phyloP scores from a whole-genome alignment of 2,113 vertebrate species.

The Turdus rufiventris region DNA sequence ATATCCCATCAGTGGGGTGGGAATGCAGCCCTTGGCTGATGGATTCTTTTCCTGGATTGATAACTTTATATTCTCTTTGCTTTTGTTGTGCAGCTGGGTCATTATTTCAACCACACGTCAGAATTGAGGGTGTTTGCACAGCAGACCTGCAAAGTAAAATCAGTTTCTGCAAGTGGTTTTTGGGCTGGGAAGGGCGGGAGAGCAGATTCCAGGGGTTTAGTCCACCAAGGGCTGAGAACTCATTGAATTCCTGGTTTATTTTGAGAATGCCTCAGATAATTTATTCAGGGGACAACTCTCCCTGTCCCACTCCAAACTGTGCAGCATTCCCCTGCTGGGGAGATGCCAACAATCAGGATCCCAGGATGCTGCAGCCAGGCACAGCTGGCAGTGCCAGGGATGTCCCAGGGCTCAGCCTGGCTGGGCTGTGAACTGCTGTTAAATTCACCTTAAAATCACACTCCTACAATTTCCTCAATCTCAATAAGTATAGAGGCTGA shows the following conservation, averaged over 20 bases:
- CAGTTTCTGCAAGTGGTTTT: neutral
- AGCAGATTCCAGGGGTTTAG: neutral
- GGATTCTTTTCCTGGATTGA: neutral
- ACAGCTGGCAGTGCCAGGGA: rapidly evolving
- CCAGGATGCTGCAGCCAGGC: rapidly evolving
- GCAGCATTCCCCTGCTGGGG: neutral
- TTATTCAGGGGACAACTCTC: neutral
- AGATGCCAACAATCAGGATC: neutral
- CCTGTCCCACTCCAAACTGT: neutral
- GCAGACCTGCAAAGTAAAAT: neutral
- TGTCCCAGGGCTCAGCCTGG: neutral
- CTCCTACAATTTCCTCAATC: neutral
- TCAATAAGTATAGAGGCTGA: neutral
- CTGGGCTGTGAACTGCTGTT: neutral
- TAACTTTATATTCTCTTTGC: neutral
- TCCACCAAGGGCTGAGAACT: neutral
- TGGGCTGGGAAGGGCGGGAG: neutral
- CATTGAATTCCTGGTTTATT: rapidly evolving
- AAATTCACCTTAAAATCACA: neutral
- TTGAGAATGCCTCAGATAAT: neutral
- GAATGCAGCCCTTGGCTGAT: neutral
- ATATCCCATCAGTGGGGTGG: neutral
- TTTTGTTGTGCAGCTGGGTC: neutral
- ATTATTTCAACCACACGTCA: neutral
- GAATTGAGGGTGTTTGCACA: rapidly evolving